Evolutionary conservation across 1,140 invertebrate species (phyloP).

Genomic region (Steinernema khuongi): DNA sequence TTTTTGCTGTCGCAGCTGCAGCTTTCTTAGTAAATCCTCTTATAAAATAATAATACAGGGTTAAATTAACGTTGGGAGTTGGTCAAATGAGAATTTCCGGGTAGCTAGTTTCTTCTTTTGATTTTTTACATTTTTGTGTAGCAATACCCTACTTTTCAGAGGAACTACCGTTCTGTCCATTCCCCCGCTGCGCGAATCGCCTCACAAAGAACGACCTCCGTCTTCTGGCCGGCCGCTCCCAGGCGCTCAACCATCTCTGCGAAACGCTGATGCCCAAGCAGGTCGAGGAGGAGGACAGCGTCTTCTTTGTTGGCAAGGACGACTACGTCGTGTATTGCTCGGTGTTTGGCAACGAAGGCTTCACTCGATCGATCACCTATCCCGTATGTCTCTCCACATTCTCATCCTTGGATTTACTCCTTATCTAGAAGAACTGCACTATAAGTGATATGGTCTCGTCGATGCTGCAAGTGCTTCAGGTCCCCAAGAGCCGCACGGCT

Average conservation of each 20-base stretch:
- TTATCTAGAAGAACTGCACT: neutral
- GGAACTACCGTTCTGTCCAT: neutral
- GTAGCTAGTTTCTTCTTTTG: no score
- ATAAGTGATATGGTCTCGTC: neutral
- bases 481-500: neutral
- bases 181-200: neutral
- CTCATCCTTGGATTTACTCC: no score
- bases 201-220: slow-evolving; percentile 8
- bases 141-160: neutral
- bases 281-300: neutral
- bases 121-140: neutral
- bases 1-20: no score
- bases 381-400: no score
- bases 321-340: neutral
- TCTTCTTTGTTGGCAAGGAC: neutral
- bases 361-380: neutral
- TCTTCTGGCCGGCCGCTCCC: neutral
- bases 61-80: no score
- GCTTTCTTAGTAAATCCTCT: no score
- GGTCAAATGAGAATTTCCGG: no score
- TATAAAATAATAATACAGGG: no score
- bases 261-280: neutral
- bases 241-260: neutral
- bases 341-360: neutral
- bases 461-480: slow-evolving; percentile 1